Evolutionary conservation across 2,113 vertebrate genomes (phyloP), one percentile per base, ranked within the genome.

Genomic region (Mormyrus iriodes): DNA sequence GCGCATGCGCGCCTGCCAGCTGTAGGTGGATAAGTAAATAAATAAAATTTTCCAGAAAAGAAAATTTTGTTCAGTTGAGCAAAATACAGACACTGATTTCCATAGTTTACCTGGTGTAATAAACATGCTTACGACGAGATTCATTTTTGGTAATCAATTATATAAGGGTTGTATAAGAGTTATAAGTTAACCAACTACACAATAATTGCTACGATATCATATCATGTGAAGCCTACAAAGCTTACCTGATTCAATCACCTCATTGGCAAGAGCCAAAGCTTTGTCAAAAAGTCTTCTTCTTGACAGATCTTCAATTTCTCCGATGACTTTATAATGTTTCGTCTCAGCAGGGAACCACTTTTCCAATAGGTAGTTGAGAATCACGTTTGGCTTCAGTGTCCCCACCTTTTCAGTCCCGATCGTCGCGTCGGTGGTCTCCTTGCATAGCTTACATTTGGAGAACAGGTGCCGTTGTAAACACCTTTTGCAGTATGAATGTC

Each of bases 401-500:
- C 10, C 48, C 39, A 85, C 87, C 65, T 83, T 88, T 8, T 58
- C 88, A 51, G 58, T 86, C 0, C 93, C 89, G 61, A 69, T 69
- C 10, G 61, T 3, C 61, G n/a, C 27, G 9, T 69, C 61, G 90
- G 93, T 46, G 91, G 73, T 79, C 73, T 96, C 96, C 3, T 92
- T 85, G 93, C 98, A 98, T 76, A 95, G 92, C 89, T 94, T 95
- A 90, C 97, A 98, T 27, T 93, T 96, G 83, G 94, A 92, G 15
- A 97, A 92, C n/a, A 97, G 94, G 88, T 94, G 91, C n/a, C 94
- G 94, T 0, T 95, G 94, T 69, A 97, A 92, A 91, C 98, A 99
- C 88, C 95, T 93, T 89, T 94, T 96, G 90, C 98, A 99, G 85
- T 97, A 98, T 27, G 96, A 96, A 91, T 99, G 98, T 87, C 98